These are phyloP conservation scores for Antedon mediterranea DNA, from an alignment of 53 echinoderm and acorn worm genomes.

Conservation along the genomic window DNA sequence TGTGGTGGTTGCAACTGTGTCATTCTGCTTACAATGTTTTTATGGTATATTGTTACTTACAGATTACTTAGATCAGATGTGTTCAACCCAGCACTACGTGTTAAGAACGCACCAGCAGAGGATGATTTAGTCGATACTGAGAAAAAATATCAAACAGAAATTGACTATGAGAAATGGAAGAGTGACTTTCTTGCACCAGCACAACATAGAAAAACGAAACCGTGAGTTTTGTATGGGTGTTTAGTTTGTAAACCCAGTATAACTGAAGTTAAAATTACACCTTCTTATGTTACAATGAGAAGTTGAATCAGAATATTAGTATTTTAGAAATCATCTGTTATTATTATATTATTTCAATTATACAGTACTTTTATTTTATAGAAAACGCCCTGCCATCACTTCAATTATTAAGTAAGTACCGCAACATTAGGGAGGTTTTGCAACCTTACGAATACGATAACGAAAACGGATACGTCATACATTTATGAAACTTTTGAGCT, in stretches of 20 bases:
- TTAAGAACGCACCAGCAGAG: conserved; percentile 66
- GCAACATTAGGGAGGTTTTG: too few species aligned
- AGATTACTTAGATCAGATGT: conserved; percentile 85
- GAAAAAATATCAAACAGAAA: conserved; percentile 9
- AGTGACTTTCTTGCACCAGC: conserved; percentile 57
- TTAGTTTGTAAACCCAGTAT: too few species aligned
- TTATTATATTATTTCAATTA: not conserved
- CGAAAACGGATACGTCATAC: too few species aligned
- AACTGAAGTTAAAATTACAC: too few species aligned
- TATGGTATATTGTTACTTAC: too few species aligned
- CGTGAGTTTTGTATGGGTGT: conserved; percentile 8
- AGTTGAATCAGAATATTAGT: too few species aligned
- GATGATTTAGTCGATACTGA: conserved; percentile 18
- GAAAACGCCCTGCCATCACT: conserved; percentile 78
- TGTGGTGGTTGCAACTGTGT: too few species aligned
- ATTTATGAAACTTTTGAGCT: too few species aligned
- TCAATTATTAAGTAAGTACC: conserved; percentile 83
- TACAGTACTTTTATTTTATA: conserved; percentile 27
- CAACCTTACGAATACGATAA: too few species aligned
- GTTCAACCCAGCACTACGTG: conserved; percentile 86
- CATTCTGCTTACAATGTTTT: too few species aligned
- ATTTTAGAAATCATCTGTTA: not conserved
- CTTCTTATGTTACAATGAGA: too few species aligned
- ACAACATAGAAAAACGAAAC: conserved; percentile 52
- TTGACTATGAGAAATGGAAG: conserved; percentile 18